These are phyloP conservation scores for Pyrrhura leucotis DNA, from an alignment of 2,797 vertebrate species.

Conservation along the genomic window DNA sequence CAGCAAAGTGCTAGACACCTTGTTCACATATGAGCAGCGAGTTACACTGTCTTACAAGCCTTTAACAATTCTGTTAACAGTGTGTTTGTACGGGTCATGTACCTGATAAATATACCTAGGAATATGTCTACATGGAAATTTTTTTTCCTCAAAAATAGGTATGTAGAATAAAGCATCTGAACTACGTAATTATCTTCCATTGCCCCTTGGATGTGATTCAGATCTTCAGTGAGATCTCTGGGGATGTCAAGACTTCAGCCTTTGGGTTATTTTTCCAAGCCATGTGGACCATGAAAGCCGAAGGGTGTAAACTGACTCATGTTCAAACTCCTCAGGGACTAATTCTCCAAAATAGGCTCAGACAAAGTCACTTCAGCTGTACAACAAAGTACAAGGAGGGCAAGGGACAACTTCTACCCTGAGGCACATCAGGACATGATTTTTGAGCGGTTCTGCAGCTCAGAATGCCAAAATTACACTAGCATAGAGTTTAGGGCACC, in stretches of 20 bases:
- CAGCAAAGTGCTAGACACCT: neutral
- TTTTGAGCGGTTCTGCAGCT: neutral
- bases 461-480: neutral
- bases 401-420: neutral
- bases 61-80: neutral
- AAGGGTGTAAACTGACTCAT: accelerated
- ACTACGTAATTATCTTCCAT: neutral
- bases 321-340: neutral
- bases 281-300: neutral
- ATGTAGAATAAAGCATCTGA: neutral
- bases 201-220: neutral
- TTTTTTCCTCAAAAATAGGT: neutral
- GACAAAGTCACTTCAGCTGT: neutral
- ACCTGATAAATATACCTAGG: neutral
- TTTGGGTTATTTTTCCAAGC: neutral
- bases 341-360: neutral
- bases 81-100: too few species aligned
- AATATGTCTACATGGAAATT: neutral
- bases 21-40: neutral
- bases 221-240: neutral
- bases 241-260: neutral
- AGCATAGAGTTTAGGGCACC: neutral
- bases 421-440: neutral
- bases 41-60: neutral
- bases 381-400: neutral